Base-by-base conservation (phyloP, 1,140 invertebrate species). In the Arion vulgaris region DNA sequence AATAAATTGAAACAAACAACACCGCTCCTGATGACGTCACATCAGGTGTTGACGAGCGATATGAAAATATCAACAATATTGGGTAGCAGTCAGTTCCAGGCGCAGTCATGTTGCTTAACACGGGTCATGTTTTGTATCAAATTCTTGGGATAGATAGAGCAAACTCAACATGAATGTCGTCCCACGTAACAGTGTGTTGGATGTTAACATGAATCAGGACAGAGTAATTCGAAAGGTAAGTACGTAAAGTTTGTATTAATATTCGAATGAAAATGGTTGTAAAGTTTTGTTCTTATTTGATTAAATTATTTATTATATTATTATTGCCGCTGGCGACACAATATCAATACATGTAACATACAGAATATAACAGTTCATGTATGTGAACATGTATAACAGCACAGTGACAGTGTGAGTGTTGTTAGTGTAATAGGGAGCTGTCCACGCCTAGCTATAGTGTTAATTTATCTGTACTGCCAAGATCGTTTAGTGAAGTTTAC, bases 131-230 rank as follows among this genome's bases (percentile, higher is more conserved):
- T 66, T 66, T 66, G 28, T 32, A 17, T 66, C n/a, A 66, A 66
- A 32, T 66, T 66, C 62, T 32, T 2, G n/a, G 62, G 62, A 66
- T 66, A 28, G 62, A 66, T 66, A 66, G 17, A 2, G 11, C 17
- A 28, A 66, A 66, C 19, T 66, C 62, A 32, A 32, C 0, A 66
- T 32, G 62, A 32, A 17, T 66, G 62, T n/a, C n/a, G n/a, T 32
- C n/a, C 62, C n/a, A 66, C 62, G 32, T 66, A 66, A 23, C 28
- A 66, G n/a, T 66, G 62, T 23, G n/a, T 7, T 32, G 62, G 62
- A 66, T 66, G 62, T 32, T 32, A 66, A 66, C 4, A 66, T 66
- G 62, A 66, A 32, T 66, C 62, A 28, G 62, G 62, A 66, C n/a
- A 66, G n/a, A 32, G 62, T 66, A 7, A 66, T 66, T 66, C n/a